Evolutionary conservation across 2,797 vertebrate genomes (phyloP), one percentile per base, ranked within the genome.

Genomic region (Knipowitschia caucasica): DNA sequence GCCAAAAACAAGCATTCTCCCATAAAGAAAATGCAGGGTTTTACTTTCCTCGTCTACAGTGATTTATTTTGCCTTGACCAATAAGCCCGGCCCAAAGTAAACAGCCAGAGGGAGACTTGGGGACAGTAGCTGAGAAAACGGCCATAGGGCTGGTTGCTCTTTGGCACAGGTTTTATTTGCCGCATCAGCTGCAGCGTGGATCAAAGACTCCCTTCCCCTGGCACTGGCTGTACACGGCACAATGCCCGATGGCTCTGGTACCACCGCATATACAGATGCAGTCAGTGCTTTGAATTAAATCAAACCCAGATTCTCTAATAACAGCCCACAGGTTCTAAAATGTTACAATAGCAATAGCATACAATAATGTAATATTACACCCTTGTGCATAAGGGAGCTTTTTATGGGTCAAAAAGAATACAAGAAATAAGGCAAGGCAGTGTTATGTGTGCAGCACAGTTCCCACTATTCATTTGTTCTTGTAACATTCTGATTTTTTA

Each of bases 121-220:
- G 24, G 54, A 52, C 44, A 61, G 66, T 9, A 59, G 50, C 40
- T 24, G 71, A 40, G 38, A 57, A 26, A 35, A 61, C 53, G 71
- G 46, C 44, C 47, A n/a, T 2, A 8, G 42, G 52, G 57, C 67
- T 64, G 67, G 66, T 71, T 5, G 50, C 14, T 54, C 7, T 50
- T 8, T 51, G 73, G 59, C 73, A 1, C 77, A 76, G 72, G 64
- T 82, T 63, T 78, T 69, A 74, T 83, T 81, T 79, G 50, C 69
- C 68, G 76, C 40, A 61, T 25, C 69, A 67, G 59, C 59, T 66
- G 62, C 65, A 43, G 70, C 49, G 36, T 56, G 73, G 78, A 81
- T 88, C 77, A 86, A 80, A 81, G 67, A 59, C 63, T 78, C 75
- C 68, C 73, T 71, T 68, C 66, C 75, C 68, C 63, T 80, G 77